Conservation (phyloP, 2,888 invertebrate genomes). For the Agrochola lota region DNA sequence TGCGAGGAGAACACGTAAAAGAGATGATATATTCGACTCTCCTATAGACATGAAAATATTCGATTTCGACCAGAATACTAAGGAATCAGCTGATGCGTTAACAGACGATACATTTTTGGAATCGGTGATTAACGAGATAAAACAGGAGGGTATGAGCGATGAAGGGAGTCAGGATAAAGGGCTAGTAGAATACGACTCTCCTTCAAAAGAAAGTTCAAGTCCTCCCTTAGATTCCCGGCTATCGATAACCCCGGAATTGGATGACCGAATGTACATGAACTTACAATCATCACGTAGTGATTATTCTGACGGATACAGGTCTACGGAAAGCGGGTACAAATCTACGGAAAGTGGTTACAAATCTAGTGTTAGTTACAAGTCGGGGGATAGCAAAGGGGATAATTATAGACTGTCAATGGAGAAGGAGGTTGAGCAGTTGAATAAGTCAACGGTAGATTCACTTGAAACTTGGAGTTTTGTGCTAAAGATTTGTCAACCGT, state of each 20-base stretch:
- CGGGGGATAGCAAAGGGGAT: conserved; percentile 60
- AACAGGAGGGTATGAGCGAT: conserved; percentile 82
- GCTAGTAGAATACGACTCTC: conserved; percentile 87
- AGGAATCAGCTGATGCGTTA: conserved; percentile 78
- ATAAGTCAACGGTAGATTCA: conserved; percentile 81
- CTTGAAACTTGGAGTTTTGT: conserved; percentile 88
- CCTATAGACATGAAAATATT: conserved; percentile 72
- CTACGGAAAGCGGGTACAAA: conserved; percentile 68
- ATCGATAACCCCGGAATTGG: conserved; percentile 84
- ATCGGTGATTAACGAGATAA: conserved; percentile 87
- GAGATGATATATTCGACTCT: conserved; percentile 72
- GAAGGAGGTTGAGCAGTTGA: conserved; percentile 78
- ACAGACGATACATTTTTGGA: conserved; percentile 86
- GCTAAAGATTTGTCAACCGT: conserved; percentile 86
- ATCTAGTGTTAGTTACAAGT: conserved; percentile 56
- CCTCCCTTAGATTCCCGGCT: conserved; percentile 60
- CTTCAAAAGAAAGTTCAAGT: conserved; percentile 74
- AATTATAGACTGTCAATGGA: conserved; percentile 77
- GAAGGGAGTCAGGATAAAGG: conserved; percentile 83
- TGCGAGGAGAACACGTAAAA: conserved; percentile 68
- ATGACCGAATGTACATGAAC: conserved; percentile 70
- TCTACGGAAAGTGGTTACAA: conserved; percentile 68
- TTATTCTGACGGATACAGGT: conserved; percentile 67
- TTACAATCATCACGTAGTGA: conserved; percentile 65
- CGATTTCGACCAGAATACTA: conserved; percentile 74